Percentiles rank a stretch among this genome's conserved stretches.
Conservation (phyloP, 2,797 vertebrate genomes). For the Halcyon badia region DNA sequence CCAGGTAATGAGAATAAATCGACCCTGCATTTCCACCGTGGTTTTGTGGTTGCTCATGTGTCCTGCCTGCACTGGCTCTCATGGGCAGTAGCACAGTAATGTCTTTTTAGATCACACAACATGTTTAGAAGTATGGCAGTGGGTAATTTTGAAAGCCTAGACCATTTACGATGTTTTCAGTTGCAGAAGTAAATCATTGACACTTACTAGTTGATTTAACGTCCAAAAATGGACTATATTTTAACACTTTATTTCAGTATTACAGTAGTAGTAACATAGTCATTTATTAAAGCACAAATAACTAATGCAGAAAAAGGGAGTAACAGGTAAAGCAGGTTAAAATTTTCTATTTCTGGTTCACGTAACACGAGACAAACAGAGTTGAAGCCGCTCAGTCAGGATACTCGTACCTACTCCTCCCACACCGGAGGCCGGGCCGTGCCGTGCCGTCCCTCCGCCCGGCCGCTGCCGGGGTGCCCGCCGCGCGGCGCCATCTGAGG, state of each 20-base stretch:
- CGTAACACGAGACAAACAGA: neutral
- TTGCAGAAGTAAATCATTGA: neutral
- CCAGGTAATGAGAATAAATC: no score
- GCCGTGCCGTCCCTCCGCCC: no score
- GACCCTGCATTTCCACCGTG: no score
- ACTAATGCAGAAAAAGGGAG: neutral
- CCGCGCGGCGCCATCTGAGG: no score
- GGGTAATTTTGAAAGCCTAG: neutral
- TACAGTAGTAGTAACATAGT: neutral
- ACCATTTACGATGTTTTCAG: neutral
- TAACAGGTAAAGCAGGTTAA: neutral
- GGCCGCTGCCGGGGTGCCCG: no score
- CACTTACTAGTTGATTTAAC: neutral
- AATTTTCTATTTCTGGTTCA: neutral
- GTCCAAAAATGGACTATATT: neutral
- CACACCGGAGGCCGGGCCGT: fast-evolving
- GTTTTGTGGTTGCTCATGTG: no score
- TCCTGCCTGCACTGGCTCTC: no score
- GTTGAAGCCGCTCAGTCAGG: neutral
- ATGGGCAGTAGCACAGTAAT: neutral
- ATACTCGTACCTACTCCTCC: neutral
- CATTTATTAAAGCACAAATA: neutral
- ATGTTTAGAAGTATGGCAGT: neutral
- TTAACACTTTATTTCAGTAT: neutral
- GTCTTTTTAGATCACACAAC: neutral